Base-by-base conservation (phyloP, 2,113 vertebrate genomes). In the Megaceryle maxima region DNA sequence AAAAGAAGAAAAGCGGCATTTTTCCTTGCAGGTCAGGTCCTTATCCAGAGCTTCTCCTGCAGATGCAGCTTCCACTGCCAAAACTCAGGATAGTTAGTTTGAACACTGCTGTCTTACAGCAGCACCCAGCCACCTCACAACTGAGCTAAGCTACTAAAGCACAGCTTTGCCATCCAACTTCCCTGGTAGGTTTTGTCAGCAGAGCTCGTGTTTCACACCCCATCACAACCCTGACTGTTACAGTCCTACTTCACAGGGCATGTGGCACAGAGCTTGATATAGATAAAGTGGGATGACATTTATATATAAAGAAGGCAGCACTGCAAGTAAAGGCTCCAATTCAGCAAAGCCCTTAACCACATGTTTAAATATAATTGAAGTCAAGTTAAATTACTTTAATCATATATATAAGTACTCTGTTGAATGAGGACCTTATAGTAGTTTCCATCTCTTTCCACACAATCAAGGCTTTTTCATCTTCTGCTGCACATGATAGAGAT, bases 331-430 rank as follows among this genome's bases (percentile, higher is more conserved):
- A 78, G 56, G 37, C 73, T 86, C 22, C 22, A 21, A 2, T 92
- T 94, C 88, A 81, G 48, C 83, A 87, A 63, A 64, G 39, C 73
- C 66, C 57, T 72, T 93, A 81, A 88, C 80, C 76, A 72, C 66
- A 81, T 88, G 39, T 77, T 95, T 90, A 84, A 94, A 84, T 93
- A 66, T 73, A 75, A 53, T 7, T 84, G 80, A 93, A 96, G 75
- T 93, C 82, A 83, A 91, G 76, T 88, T 93, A 83, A 93, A 95
- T 92, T 77, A 69, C 70, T 89, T 96, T 81, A 87, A 87, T 94
- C 73, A 84, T 86, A 86, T 41, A 76, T 62, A 33, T 64, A 68
- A 95, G 80, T 73, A 28, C 20, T 77, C n/a, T 64, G 60, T 64
- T 94, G 93, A 96, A 83, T 0, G 10, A 81, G 35, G 6, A 56